phyloP scores from a whole-genome alignment of 2,113 vertebrate genomes.

The Elachura formosa region DNA sequence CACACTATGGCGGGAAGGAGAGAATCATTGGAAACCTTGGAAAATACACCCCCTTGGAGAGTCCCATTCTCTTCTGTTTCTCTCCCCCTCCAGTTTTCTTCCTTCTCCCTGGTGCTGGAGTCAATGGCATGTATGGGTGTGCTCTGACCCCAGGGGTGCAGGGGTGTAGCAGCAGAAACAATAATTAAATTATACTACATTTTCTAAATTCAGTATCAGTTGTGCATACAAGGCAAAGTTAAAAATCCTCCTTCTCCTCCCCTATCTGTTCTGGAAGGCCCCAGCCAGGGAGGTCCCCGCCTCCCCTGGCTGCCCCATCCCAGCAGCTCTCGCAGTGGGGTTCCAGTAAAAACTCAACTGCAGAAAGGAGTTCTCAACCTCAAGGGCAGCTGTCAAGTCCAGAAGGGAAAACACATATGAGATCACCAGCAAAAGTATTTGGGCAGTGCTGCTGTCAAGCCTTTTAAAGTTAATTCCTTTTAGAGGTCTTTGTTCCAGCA shows the following conservation, averaged over 20 bases:
- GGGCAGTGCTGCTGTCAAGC: background rate
- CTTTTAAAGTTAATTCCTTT: background rate
- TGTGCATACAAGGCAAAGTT: slow-evolving; percentile 38
- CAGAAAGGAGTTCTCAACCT: background rate
- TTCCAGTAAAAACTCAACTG: background rate
- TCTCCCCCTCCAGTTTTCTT: background rate
- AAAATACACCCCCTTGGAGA: background rate
- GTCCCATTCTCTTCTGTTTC: background rate
- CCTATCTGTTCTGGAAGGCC: background rate
- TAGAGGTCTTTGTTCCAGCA: background rate
- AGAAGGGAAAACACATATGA: background rate
- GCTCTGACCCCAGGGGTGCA: background rate
- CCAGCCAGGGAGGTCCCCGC: background rate
- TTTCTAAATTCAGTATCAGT: background rate
- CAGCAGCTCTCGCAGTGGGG: background rate
- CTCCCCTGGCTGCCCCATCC: background rate
- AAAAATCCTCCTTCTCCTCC: background rate
- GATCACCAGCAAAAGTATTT: background rate
- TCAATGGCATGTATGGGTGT: slow-evolving; percentile 21
- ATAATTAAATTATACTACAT: background rate
- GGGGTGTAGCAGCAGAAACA: background rate
- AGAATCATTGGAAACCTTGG: background rate
- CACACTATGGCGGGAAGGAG: rapidly evolving
- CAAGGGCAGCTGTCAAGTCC: background rate
- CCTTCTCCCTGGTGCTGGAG: background rate